A percentile compares a stretch with the other conserved stretches of the same genome.
These are phyloP conservation scores for Cataglyphis albicans DNA, from an alignment of 2,888 invertebrate species.

Conservation along the genomic window DNA sequence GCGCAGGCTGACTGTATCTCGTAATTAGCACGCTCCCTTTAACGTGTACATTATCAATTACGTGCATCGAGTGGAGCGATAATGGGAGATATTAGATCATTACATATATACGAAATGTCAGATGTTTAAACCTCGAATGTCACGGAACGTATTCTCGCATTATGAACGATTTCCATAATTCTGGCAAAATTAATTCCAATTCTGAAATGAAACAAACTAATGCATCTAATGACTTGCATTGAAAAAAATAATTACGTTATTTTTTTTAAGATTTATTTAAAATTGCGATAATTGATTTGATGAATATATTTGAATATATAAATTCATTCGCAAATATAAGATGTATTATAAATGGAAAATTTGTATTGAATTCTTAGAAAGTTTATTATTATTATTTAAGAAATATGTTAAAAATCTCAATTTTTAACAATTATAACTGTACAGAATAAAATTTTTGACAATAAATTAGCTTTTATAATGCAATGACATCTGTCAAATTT, in stretches of 20 bases:
- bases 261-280: background rate
- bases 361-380: background rate
- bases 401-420: background rate
- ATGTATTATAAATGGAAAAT: background rate
- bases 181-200: background rate
- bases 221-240: background rate
- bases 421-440: background rate
- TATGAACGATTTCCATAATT: background rate
- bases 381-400: background rate
- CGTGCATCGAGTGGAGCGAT: slow-evolving; percentile 23
- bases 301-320: background rate
- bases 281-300: background rate
- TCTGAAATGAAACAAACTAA: background rate
- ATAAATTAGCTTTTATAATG: background rate
- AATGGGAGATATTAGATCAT: slow-evolving; percentile 46
- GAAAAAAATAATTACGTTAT: background rate
- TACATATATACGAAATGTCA: slow-evolving; percentile 25
- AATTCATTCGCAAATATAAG: background rate
- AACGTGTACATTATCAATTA: slow-evolving; percentile 49
- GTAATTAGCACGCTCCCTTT: slow-evolving; percentile 48
- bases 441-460: background rate
- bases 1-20: slow-evolving; percentile 46
- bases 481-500: background rate
- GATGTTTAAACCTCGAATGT: slow-evolving; percentile 23
- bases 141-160: background rate